These are phyloP conservation scores for Deilephila elpenor DNA, from an alignment of 2,888 invertebrate genomes.

Conservation along the genomic window DNA sequence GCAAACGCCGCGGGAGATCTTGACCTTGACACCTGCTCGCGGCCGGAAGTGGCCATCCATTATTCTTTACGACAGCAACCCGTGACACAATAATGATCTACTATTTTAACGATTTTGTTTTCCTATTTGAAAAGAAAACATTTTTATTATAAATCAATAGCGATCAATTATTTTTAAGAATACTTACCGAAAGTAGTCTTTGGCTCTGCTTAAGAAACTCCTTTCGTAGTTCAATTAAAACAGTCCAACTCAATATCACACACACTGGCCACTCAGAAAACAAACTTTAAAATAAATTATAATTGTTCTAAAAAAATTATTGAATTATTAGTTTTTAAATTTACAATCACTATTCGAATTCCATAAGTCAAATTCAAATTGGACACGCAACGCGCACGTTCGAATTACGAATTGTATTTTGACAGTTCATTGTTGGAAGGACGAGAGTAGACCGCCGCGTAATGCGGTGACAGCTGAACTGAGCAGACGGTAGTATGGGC, in stretches of 20 bases:
- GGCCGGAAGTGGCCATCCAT: conserved; percentile 49
- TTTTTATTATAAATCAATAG: background rate
- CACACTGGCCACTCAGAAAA: conserved; percentile 19
- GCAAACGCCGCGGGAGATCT: conserved; percentile 35
- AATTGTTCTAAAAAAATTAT: background rate
- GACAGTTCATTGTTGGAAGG: conserved; percentile 25
- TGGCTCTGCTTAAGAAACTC: conserved; percentile 13
- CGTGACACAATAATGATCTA: conserved; percentile 16
- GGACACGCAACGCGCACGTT: conserved; percentile 15
- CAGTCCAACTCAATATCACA: conserved; percentile 11
- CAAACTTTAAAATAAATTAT: conserved; percentile 5
- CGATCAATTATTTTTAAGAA: background rate
- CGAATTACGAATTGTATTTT: conserved; percentile 25
- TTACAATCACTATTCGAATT: background rate
- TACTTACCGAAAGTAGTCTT: conserved; percentile 17
- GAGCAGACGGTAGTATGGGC: conserved; percentile 4
- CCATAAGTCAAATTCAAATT: background rate
- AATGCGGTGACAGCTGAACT: conserved; percentile 29
- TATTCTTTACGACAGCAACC: conserved; percentile 41
- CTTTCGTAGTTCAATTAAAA: conserved; percentile 7
- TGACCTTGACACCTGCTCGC: conserved; percentile 49
- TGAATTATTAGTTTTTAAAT: background rate
- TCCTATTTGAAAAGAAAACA: conserved; percentile 14
- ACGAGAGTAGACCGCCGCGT: conserved; percentile 27
- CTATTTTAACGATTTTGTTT: conserved; percentile 27